Evolutionary conservation across 2,888 invertebrate genomes (phyloP), one percentile per base, ranked within the genome.

Genomic region (Tiliacea aurago): DNA sequence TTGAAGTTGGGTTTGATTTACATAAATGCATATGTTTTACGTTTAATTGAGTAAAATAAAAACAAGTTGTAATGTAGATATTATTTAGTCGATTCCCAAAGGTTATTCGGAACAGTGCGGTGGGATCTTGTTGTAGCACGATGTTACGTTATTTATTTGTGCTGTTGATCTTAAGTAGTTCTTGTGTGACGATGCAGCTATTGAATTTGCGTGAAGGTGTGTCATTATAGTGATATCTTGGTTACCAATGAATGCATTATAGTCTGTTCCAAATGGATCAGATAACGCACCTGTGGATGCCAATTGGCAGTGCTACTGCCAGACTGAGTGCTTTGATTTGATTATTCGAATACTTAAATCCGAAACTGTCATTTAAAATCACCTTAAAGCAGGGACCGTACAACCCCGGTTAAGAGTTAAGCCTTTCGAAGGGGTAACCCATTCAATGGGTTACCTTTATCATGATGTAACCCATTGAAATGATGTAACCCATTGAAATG

Each of bases 121-220:
- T 41, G 9, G 13, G 9, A 47, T 28, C 37, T 28, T 23, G 43
- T 45, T 53, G 23, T 33, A 23, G 2, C 1, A 70, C 5, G 4
- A 67, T 33, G 49, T 76, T 62, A 43, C 49, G 15, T 51, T 18
- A 45, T 20, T 13, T 76, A 6, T 20, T 45, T 37, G 49, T 55
- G 53, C 15, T 63, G 23, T 37, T 76, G 23, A 53, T 76, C 23
- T 53, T 73, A 45, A 37, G 11, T 53, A 5, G 23, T 76, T 15
- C 23, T 51, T 37, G 65, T 76, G 49, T 76, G 23, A 15, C 64
- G 6, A 20, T 53, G n/a, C 45, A 76, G 49, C 20, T 53, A 20
- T 64, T 73, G 23, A 45, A 73, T 45, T 63, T 73, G 4, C 43
- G 15, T 37, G 76, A 73, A 73, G 72, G 72, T 76, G 20, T 20